These are phyloP conservation scores for Panzeria rudis DNA, from an alignment of 2,888 invertebrate genomes.

Conservation along the genomic window DNA sequence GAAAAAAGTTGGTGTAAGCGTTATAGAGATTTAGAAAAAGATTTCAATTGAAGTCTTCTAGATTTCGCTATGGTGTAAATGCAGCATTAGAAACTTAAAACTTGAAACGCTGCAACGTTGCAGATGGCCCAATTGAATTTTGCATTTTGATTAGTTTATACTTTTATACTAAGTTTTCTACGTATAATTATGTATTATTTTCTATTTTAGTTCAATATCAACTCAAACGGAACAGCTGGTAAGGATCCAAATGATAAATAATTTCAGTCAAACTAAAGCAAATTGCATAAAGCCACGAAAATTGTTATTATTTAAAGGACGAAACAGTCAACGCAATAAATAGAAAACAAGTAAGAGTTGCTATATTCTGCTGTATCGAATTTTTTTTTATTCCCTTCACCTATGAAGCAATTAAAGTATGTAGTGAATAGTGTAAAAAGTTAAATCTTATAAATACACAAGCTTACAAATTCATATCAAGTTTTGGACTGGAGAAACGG, in stretches of 20 bases:
- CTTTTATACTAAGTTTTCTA: no score
- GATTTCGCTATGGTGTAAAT: background rate
- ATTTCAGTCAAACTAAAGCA: slow-evolving; percentile 43
- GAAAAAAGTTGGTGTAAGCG: no score
- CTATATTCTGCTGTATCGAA: background rate
- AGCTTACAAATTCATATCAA: no score
- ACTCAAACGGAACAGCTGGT: slow-evolving; percentile 41
- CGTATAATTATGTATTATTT: background rate
- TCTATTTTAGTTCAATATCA: slow-evolving; percentile 43
- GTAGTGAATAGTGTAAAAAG: background rate
- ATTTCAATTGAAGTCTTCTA: background rate
- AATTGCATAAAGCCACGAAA: slow-evolving; percentile 38
- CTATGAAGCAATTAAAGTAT: background rate
- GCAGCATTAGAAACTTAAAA: no score
- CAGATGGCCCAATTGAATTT: no score
- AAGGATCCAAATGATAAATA: slow-evolving; percentile 5
- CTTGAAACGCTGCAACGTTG: no score
- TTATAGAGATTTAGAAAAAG: no score
- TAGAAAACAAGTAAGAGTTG: background rate
- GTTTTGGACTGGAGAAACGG: no score
- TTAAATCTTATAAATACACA: no score
- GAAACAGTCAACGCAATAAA: slow-evolving; percentile 16
- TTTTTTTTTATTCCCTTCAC: background rate
- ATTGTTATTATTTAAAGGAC: slow-evolving; percentile 33
- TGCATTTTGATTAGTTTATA: no score